phyloP scores from a whole-genome alignment of 1,140 invertebrate genomes.

The Dendrolimus punctatus region DNA sequence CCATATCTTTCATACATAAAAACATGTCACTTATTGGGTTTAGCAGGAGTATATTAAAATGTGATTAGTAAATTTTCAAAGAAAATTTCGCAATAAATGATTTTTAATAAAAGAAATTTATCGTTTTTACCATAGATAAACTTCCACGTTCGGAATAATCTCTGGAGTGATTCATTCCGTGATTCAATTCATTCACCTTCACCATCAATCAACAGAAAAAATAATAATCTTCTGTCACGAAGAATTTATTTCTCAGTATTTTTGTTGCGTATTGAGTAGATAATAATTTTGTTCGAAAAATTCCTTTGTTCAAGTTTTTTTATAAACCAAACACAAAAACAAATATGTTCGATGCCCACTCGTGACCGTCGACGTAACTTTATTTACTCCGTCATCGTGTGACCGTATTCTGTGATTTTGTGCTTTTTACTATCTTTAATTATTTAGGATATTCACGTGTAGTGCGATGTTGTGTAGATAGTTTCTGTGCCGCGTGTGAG shows the following conservation, averaged over 20 bases:
- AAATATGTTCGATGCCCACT: slow-evolving; percentile 29
- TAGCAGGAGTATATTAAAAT: no score
- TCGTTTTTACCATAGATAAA: slow-evolving; percentile 5
- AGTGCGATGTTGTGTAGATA: slow-evolving; percentile 63
- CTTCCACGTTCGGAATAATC: slow-evolving; percentile 15
- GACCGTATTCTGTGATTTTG: slow-evolving; percentile 28
- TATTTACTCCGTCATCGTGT: slow-evolving; percentile 49
- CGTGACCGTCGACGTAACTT: slow-evolving; percentile 31
- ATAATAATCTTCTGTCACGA: slow-evolving; percentile 21
- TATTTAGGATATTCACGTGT: slow-evolving; percentile 38
- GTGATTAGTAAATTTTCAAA: no score
- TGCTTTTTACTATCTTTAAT: slow-evolving; percentile 32
- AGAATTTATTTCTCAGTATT: slow-evolving; percentile 20
- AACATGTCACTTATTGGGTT: no score
- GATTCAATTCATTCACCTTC: slow-evolving; percentile 10
- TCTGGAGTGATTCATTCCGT: slow-evolving; percentile 11
- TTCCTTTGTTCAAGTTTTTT: slow-evolving; percentile 10
- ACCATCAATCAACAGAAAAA: slow-evolving; percentile 21
- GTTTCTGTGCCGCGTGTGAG: slow-evolving; percentile 57
- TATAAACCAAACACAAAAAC: slow-evolving; percentile 6
- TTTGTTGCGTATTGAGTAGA: slow-evolving; percentile 20
- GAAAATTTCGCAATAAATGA: no score
- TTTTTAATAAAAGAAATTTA: no score
- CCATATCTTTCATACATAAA: no score
- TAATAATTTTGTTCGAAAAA: slow-evolving; percentile 14